Percentiles rank a stretch among this genome's conserved stretches.
Conservation (phyloP, 1,140 invertebrate genomes). For the Holcopasites calliopsidis region DNA sequence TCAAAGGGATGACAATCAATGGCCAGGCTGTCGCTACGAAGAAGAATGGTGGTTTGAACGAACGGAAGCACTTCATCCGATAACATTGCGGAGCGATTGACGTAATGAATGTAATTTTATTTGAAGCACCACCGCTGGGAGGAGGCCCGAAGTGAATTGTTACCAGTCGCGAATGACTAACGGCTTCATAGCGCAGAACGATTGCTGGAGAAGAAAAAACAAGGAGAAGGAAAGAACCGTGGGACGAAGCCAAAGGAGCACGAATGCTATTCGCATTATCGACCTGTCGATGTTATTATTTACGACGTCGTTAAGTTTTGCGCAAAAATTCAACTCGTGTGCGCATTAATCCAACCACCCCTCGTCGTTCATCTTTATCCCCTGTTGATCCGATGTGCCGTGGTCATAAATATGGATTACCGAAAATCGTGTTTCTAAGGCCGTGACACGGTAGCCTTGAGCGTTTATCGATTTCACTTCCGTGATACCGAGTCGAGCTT, state of each 20-base stretch:
- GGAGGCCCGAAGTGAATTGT: conserved; percentile 51
- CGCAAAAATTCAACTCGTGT: conserved; percentile 21
- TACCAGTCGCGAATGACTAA: conserved; percentile 52
- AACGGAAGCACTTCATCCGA: conserved; percentile 55
- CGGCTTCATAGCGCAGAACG: conserved; percentile 30
- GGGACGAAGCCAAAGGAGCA: conserved; percentile 30
- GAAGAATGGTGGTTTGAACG: conserved; percentile 43
- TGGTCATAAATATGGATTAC: conserved; percentile 60
- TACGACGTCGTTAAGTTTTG: conserved; percentile 61
- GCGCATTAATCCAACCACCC: conserved; percentile 42
- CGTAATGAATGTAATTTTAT: conserved; percentile 67
- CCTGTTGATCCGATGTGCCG: not conserved
- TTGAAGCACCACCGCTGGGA: conserved; percentile 51
- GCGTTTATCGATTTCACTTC: conserved; percentile 45
- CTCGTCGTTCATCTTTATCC: conserved; percentile 37
- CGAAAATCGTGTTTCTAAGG: conserved; percentile 42
- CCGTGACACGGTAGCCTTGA: conserved; percentile 7
- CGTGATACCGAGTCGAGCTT: not conserved
- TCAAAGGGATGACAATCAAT: conserved; percentile 33
- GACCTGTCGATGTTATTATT: conserved; percentile 63
- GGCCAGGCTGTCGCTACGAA: conserved; percentile 9
- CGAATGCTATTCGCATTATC: conserved; percentile 62
- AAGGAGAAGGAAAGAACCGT: no score
- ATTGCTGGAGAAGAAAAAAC: no score
- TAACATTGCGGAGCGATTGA: conserved; percentile 58